Conservation (phyloP, 2,888 invertebrate species). For the Vanessa cardui region DNA sequence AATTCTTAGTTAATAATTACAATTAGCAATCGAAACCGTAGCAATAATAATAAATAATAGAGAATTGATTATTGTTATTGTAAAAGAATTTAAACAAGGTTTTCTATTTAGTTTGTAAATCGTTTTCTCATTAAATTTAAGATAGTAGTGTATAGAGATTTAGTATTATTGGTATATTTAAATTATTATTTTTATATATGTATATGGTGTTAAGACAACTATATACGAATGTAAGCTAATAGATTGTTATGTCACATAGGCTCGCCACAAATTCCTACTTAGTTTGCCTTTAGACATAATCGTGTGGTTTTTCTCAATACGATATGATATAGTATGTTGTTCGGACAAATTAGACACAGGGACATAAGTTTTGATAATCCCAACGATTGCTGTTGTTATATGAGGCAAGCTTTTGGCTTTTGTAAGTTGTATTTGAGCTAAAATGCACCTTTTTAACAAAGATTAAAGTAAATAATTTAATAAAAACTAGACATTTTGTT, state of each 20-base stretch:
- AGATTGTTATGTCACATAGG: background rate
- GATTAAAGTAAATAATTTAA: too few species aligned
- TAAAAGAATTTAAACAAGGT: constrained; percentile 23
- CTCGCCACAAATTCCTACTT: too few species aligned
- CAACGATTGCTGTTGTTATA: too few species aligned
- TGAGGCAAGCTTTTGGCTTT: too few species aligned
- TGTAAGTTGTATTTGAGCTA: too few species aligned
- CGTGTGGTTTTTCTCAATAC: too few species aligned
- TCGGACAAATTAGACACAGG: too few species aligned
- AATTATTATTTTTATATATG: constrained; percentile 16
- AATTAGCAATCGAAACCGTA: constrained; percentile 1
- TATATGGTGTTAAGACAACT: constrained; percentile 5
- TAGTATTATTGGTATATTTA: constrained; percentile 29
- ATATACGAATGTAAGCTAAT: background rate
- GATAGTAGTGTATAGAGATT: constrained; percentile 17
- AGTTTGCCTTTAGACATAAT: too few species aligned
- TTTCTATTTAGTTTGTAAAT: constrained; percentile 26
- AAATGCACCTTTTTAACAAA: too few species aligned
- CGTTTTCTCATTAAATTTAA: constrained; percentile 20
- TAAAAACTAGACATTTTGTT: too few species aligned
- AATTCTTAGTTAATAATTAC: background rate
- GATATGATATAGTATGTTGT: too few species aligned
- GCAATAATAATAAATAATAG: constrained; percentile 20
- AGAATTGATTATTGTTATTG: constrained; percentile 5
- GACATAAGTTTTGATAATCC: too few species aligned